Evolutionary conservation across 2,113 vertebrate genomes (phyloP), one percentile per base, ranked within the genome.

Genomic region (Thunnus thynnus): DNA sequence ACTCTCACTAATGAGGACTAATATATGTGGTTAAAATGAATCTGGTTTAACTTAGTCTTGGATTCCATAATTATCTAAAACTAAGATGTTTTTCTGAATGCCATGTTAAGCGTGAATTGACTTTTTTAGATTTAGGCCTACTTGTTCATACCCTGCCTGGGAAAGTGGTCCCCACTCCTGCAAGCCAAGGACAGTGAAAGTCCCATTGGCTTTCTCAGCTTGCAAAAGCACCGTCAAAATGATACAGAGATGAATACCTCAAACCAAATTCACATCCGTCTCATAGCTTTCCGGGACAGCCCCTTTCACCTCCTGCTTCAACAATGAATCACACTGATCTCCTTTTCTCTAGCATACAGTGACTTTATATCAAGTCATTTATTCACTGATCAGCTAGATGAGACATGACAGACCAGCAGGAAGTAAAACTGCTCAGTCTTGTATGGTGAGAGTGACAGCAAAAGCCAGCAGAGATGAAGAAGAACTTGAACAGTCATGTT

Each of bases 261-360:
- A 76, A 84, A 87, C 70, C 48, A 36, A 47, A 83, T 79, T 88
- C 80, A 82, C 74, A 86, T 72, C 68, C 72, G 58, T 80, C 60
- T 78, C 61, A 46, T 17, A 63, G 47, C 71, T 52, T 69, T 63
- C 47, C 48, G 91, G 93, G 90, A 83, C 77, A 55, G 90, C 87
- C 91, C 92, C 92, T 46, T 25, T 18, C 50, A 30, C 3, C 7
- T 14, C 22, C 65, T 76, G 14, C 50, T 89, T 76, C 30, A 10
- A 52, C 71, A 62, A 72, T 77, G 86, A 90, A 61, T 92, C 77
- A 69, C 16, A 58, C 52, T 14, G 11, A 16, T 75, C 71, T 71
- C 52, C 17, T n/a, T 58, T 82, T 41, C 36, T 70, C 22, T 22
- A 11, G 46, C 20, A 48, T 30, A 60, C 22, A 16, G 13, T 52